Evolutionary conservation across 37 sponge, comb jelly and placozoan genomes (phyloP).

Genomic region (Beroe ovata): DNA sequence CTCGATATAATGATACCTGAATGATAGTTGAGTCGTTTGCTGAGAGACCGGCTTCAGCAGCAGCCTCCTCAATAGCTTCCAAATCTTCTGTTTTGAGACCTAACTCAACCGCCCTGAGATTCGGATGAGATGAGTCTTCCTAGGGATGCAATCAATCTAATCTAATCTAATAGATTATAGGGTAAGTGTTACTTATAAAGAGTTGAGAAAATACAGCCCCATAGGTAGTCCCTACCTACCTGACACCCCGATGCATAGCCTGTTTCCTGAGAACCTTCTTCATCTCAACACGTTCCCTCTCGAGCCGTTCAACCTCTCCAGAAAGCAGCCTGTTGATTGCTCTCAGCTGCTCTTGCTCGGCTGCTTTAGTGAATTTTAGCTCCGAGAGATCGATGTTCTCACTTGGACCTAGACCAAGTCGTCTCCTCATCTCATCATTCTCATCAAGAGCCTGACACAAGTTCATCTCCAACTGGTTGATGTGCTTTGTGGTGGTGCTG

Average conservation of each 20-base stretch:
- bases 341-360: constrained; percentile 51
- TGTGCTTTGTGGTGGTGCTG: constrained; percentile 14
- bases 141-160: too few relatives aligned
- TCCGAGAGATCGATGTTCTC: constrained; percentile 65
- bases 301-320: constrained; percentile 50
- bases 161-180: too few relatives aligned
- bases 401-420: constrained; percentile 39
- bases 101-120: constrained; percentile 55
- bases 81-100: constrained; percentile 54
- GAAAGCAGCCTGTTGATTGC: constrained; percentile 50
- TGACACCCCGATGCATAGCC: constrained; percentile 64
- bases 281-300: constrained; percentile 29
- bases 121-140: too few relatives aligned
- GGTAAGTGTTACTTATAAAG: too few relatives aligned
- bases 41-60: constrained; percentile 49
- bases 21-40: constrained; percentile 21
- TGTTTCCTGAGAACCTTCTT: constrained; percentile 56
- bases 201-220: too few relatives aligned
- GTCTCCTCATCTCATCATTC: constrained; percentile 47
- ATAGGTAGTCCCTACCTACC: background rate
- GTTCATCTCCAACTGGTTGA: constrained; percentile 62
- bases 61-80: constrained; percentile 66
- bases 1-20: too few relatives aligned
- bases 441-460: constrained; percentile 38
- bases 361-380: constrained; percentile 25